Evolutionary conservation across 2,888 invertebrate genomes (phyloP).

Genomic region (Agrilus cyanescens): DNA sequence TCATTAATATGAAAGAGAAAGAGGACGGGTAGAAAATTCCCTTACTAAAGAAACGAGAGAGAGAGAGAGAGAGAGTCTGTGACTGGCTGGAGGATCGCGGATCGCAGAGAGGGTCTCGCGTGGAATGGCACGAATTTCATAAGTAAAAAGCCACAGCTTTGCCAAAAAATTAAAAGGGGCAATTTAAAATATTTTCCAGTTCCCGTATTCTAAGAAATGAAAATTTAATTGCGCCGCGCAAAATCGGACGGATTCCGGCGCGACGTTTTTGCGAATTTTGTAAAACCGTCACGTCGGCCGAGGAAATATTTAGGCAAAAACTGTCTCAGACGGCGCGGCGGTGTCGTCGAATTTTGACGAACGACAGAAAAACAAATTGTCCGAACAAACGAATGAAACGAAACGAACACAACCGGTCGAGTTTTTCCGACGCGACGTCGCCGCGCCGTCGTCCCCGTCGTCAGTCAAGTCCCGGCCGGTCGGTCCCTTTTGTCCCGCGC

Average conservation of each 20-base stretch:
- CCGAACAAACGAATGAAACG: constrained; percentile 10
- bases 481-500: too few species aligned
- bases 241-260: constrained; percentile 16
- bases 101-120: too few species aligned
- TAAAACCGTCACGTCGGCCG: constrained; percentile 18
- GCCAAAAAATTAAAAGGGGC: constrained; percentile 7
- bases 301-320: constrained; percentile 18
- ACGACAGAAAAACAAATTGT: constrained; percentile 7
- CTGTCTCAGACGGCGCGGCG: constrained; percentile 13
- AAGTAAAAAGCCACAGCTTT: constrained; percentile 4
- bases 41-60: too few species aligned
- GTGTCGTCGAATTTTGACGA: constrained; percentile 13
- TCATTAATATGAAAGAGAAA: too few species aligned
- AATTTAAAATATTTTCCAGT: constrained; percentile 18
- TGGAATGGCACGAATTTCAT: too few species aligned
- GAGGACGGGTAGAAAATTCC: too few species aligned
- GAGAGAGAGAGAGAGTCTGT: too few species aligned
- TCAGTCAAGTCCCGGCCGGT: too few species aligned
- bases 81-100: too few species aligned
- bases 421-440: too few species aligned
- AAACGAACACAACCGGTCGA: too few species aligned
- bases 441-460: too few species aligned
- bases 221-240: constrained; percentile 20
- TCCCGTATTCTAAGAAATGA: constrained; percentile 21
- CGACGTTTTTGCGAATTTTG: constrained; percentile 17